phyloP scores from a whole-genome alignment of 2,888 invertebrate genomes.

The Drosophila mulleri region DNA sequence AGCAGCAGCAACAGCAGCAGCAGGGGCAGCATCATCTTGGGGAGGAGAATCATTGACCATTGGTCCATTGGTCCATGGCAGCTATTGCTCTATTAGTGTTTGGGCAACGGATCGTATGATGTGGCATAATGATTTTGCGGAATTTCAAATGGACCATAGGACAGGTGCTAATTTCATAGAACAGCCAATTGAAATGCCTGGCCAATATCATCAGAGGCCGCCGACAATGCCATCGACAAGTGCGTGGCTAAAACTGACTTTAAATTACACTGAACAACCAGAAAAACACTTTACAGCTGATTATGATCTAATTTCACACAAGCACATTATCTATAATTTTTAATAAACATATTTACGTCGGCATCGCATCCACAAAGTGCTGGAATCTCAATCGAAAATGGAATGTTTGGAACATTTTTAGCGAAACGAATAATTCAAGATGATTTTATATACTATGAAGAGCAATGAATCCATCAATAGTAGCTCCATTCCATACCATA shows the following conservation, averaged over 20 bases:
- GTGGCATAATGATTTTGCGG: slow-evolving; percentile 82
- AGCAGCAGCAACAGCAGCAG: no score
- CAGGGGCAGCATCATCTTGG: slow-evolving; percentile 3
- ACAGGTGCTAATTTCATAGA: slow-evolving; percentile 84
- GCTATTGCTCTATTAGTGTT: slow-evolving; percentile 79
- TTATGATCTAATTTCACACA: slow-evolving; percentile 15
- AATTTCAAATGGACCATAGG: slow-evolving; percentile 81
- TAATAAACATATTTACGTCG: slow-evolving; percentile 3
- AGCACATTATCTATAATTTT: slow-evolving; percentile 1
- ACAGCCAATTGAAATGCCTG: slow-evolving; percentile 79
- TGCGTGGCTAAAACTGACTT: slow-evolving; percentile 75
- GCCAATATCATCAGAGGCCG: slow-evolving; percentile 63
- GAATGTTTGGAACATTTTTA: not conserved
- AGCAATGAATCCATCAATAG: no score
- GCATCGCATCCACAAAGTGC: not conserved
- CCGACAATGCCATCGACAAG: slow-evolving; percentile 64
- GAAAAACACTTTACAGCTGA: slow-evolving; percentile 11
- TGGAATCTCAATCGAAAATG: not conserved
- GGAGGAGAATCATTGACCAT: slow-evolving; percentile 40
- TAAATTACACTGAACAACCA: slow-evolving; percentile 65
- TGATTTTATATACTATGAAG: not conserved
- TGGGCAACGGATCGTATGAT: slow-evolving; percentile 64
- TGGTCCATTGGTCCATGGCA: slow-evolving; percentile 39
- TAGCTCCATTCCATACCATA: no score
- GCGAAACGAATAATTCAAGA: no score